Evolutionary conservation across 2,797 vertebrate species (phyloP).

Genomic region (Tokudaia muenninki): DNA sequence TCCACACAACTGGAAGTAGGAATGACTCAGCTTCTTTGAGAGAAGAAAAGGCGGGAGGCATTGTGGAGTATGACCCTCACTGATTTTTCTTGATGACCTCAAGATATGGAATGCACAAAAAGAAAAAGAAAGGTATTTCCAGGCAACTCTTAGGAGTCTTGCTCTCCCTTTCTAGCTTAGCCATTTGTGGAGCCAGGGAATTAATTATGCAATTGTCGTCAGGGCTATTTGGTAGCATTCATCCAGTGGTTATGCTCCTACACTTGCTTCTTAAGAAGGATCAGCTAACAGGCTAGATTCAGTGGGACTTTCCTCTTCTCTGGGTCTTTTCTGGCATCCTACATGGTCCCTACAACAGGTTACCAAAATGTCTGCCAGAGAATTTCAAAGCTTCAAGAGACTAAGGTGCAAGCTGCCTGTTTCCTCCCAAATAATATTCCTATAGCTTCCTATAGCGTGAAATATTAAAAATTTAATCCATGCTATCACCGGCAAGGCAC

Average conservation of each 20-base stretch:
- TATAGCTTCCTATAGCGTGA: no score
- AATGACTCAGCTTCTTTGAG: background rate
- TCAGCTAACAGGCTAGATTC: background rate
- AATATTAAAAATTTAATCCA: no score
- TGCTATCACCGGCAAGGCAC: no score
- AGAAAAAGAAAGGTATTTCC: background rate
- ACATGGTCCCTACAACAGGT: background rate
- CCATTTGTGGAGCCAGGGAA: background rate
- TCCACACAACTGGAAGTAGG: background rate
- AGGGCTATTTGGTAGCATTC: background rate
- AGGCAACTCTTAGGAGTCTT: background rate
- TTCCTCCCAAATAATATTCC: background rate
- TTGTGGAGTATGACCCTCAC: background rate
- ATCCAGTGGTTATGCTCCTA: background rate
- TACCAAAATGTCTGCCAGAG: background rate
- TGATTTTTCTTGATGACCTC: background rate
- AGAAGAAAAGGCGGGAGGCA: background rate
- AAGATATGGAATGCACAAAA: background rate
- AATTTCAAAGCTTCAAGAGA: background rate
- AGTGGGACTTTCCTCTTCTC: background rate
- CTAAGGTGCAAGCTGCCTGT: background rate
- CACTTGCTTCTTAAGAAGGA: background rate
- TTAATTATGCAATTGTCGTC: background rate
- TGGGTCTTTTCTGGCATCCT: background rate
- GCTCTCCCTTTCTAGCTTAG: background rate